Percentiles rank a stretch among this genome's conserved stretches.
Conservation (phyloP, 2,797 vertebrate species). For the Mormyrops attenuatus region DNA sequence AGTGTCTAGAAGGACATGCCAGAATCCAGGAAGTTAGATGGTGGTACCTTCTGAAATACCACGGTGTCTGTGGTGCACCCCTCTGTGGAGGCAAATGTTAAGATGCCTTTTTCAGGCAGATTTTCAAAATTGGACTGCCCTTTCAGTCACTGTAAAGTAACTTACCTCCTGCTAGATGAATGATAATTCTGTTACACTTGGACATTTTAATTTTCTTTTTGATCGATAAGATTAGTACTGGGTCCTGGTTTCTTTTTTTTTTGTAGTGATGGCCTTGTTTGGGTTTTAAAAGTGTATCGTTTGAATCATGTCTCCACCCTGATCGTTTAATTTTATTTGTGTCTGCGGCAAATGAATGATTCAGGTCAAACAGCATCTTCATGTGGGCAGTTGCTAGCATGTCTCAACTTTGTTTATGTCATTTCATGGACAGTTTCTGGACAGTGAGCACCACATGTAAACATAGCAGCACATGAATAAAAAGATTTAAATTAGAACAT, state of each 20-base stretch:
- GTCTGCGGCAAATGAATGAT: constrained; percentile 18
- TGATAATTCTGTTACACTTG: constrained; percentile 31
- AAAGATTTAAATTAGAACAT: constrained; percentile 7
- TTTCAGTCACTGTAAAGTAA: neutral
- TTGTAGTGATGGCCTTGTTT: neutral
- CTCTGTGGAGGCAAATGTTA: neutral
- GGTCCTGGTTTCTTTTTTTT: neutral
- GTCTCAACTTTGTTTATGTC: neutral
- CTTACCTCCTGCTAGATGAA: neutral
- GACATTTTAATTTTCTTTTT: constrained; percentile 35
- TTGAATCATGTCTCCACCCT: neutral
- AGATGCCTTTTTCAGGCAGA: neutral
- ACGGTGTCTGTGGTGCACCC: neutral
- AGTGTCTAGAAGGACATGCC: neutral
- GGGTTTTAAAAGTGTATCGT: neutral
- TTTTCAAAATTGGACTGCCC: neutral
- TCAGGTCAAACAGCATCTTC: constrained; percentile 82
- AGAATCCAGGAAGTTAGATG: neutral
- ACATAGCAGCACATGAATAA: constrained; percentile 8
- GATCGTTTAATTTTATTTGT: constrained; percentile 2
- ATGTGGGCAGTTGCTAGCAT: neutral
- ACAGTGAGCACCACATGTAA: neutral
- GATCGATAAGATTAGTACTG: neutral
- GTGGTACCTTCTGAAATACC: neutral
- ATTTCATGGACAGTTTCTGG: neutral